phyloP scores from a whole-genome alignment of 2,888 invertebrate genomes.

The Hylaea fasciaria region DNA sequence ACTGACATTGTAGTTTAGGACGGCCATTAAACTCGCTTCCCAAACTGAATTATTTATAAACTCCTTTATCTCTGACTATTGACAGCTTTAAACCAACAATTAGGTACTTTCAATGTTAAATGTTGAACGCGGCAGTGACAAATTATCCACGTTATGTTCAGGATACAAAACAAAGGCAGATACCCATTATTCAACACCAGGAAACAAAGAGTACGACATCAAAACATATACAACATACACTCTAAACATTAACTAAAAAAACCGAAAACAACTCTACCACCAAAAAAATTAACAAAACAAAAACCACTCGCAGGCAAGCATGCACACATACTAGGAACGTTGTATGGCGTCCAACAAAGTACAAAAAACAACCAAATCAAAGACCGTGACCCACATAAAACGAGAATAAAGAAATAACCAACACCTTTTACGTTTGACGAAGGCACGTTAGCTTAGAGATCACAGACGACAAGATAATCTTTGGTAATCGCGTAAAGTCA shows the following conservation, averaged over 20 bases:
- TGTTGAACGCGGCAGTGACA: slow-evolving; percentile 32
- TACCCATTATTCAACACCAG: slow-evolving; percentile 28
- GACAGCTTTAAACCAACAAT: slow-evolving; percentile 34
- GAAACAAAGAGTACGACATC: slow-evolving; percentile 21
- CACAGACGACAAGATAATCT: slow-evolving; percentile 20
- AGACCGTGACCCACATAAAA: slow-evolving; percentile 61
- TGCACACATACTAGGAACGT: slow-evolving; percentile 77
- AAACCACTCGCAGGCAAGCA: slow-evolving; percentile 78
- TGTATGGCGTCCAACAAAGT: slow-evolving; percentile 53
- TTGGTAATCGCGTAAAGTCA: slow-evolving; percentile 9
- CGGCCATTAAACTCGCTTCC: slow-evolving; percentile 59
- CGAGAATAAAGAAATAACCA: slow-evolving; percentile 58
- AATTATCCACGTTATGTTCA: slow-evolving; percentile 33
- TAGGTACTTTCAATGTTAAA: slow-evolving; percentile 41
- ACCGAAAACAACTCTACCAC: slow-evolving; percentile 49
- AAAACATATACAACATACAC: slow-evolving; percentile 29
- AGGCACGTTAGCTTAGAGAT: slow-evolving; percentile 60
- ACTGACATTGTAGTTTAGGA: slow-evolving; percentile 60
- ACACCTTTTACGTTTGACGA: slow-evolving; percentile 65
- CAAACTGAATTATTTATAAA: slow-evolving; percentile 56
- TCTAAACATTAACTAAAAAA: slow-evolving; percentile 35
- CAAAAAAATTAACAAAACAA: slow-evolving; percentile 52
- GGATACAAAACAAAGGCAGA: slow-evolving; percentile 21
- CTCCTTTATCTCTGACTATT: slow-evolving; percentile 48
- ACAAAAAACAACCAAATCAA: slow-evolving; percentile 52